Percentiles rank a stretch among this genome's conserved stretches.
Conservation (phyloP, 1,140 invertebrate species). For the Drosophila orena region DNA sequence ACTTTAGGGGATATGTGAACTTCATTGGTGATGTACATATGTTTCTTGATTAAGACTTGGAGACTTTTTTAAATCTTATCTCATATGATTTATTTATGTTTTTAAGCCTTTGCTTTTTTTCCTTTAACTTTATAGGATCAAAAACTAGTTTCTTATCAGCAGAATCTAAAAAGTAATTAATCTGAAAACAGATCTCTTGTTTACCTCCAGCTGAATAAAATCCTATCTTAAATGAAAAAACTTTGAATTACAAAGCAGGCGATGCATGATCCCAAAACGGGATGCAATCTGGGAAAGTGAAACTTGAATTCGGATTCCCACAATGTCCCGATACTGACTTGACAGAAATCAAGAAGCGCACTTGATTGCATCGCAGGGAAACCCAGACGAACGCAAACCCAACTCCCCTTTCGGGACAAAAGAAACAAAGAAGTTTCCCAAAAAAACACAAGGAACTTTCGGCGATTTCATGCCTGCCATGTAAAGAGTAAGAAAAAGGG, state of each 20-base stretch:
- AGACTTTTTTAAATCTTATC: neutral
- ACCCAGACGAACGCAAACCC: slow-evolving; percentile 16
- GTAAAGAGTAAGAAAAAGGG: slow-evolving; percentile 38
- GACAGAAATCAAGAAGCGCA: slow-evolving; percentile 72
- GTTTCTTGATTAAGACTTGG: too few species aligned
- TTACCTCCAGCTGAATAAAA: slow-evolving; percentile 46
- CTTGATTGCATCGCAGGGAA: slow-evolving; percentile 54
- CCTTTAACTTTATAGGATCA: neutral
- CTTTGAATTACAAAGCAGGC: slow-evolving; percentile 50
- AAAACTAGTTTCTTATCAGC: neutral
- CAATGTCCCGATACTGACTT: slow-evolving; percentile 51
- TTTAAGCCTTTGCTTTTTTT: neutral
- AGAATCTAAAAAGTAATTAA: slow-evolving; percentile 1
- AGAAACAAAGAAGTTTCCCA: slow-evolving; percentile 40
- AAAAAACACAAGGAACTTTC: slow-evolving; percentile 34
- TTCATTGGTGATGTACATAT: neutral
- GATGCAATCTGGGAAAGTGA: slow-evolving; percentile 32
- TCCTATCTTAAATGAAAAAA: slow-evolving; percentile 51
- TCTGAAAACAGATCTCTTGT: slow-evolving; percentile 39
- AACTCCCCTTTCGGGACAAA: slow-evolving; percentile 40
- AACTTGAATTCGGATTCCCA: slow-evolving; percentile 52
- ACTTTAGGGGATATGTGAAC: neutral
- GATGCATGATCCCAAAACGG: slow-evolving; percentile 20
- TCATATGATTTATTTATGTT: neutral
- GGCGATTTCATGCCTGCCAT: slow-evolving; percentile 65